Evolutionary conservation across 2,797 vertebrate species (phyloP), one percentile per base, ranked within the genome.

Genomic region (Sarcophilus harrisii): DNA sequence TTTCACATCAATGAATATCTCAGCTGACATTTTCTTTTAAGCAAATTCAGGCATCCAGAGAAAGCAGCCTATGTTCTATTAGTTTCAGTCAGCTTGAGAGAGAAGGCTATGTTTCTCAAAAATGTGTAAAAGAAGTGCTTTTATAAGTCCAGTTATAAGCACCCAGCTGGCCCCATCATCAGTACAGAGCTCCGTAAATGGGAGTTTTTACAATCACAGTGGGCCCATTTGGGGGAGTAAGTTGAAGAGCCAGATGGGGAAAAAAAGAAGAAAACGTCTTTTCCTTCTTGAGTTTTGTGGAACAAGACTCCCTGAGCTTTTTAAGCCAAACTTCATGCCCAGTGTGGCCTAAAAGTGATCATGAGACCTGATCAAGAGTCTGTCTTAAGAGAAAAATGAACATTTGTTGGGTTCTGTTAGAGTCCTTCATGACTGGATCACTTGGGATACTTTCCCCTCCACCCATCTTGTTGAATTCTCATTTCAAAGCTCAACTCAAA

Each of bases 241-340:
- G 93, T 62, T 94, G 95, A 96, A 96, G 91, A 91, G 96, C 95
- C 97, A 96, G 92, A 96, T 97, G 96, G 94, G 96, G 87, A 94
- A 29, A 96, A 97, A 97, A 93, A 98, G 90, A 95, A 93, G 62
- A 0, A 3, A 0, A 27, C 91, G 52, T 55, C 30, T 73, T 8
- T 32, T 45, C 58, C 95, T 96, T 57, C 93, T 93, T 60, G 38
- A 89, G 49, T 91, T 97, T 95, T 91, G 52, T 45, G 91, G 91
- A 96, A 96, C 24, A n/a, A 93, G 90, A 32, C 94, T 95, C 59
- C 90, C 87, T 91, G 58, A 90, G 89, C 55, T 92, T 49, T 2
- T 32, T 94, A 57, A 55, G 52, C 94, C 66, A 93, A 95, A 95
- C 81, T 94, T 24, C 29, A 95, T 24, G 52, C 57, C 32, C n/a